Conservation (phyloP, 2,113 vertebrate species). For the Clarias magur region DNA sequence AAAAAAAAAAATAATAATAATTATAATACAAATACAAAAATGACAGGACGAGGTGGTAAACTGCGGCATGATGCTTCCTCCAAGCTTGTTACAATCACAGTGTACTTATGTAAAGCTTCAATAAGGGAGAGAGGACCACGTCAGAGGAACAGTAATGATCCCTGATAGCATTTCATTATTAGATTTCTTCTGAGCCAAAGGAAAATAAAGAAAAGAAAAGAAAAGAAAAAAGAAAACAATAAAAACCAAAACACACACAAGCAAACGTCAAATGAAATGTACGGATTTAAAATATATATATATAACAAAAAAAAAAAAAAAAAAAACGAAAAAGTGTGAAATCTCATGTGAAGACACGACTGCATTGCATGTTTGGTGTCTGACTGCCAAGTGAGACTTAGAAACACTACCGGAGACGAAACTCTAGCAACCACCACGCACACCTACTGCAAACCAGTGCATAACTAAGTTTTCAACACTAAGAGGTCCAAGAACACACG, state of each 20-base stretch:
- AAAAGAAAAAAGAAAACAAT: background rate
- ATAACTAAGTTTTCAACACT: conserved; percentile 37
- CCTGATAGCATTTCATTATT: conserved; percentile 55
- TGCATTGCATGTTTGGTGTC: conserved; percentile 44
- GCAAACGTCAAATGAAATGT: conserved; percentile 9
- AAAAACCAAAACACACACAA: background rate
- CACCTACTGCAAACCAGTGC: conserved; percentile 34
- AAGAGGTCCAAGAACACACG: conserved; percentile 35
- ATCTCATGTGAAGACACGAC: conserved; percentile 9
- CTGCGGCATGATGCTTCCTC: conserved; percentile 43
- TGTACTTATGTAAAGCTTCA: conserved; percentile 70
- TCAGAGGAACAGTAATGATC: conserved; percentile 46
- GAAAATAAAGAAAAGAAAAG: background rate
- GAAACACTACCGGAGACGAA: conserved; percentile 8
- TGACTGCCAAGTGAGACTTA: conserved; percentile 15
- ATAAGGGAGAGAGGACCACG: conserved; percentile 40
- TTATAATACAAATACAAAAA: conserved; percentile 14
- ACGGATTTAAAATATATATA: background rate
- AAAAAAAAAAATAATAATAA: background rate
- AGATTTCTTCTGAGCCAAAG: conserved; percentile 26
- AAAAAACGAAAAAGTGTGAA: background rate
- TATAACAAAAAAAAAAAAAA: background rate
- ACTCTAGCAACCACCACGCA: background rate
- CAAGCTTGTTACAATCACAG: conserved; percentile 71
- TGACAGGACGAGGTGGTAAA: conserved; percentile 25